Percentiles rank a stretch among this genome's conserved stretches.
Evolutionary conservation across 1,140 invertebrate species (phyloP).

Genomic region (Neomicropteryx cornuta): DNA sequence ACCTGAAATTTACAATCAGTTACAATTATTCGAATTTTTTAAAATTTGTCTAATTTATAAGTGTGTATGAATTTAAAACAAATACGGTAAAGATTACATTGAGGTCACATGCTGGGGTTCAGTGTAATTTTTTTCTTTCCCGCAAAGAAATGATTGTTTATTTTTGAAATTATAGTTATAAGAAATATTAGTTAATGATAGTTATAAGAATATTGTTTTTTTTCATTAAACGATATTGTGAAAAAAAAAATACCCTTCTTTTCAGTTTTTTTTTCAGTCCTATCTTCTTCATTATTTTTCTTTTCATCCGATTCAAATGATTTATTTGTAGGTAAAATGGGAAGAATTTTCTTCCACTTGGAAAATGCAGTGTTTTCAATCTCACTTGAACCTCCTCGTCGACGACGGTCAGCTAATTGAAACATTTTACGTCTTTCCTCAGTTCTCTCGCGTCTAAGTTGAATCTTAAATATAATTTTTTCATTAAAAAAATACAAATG

Average conservation of each 20-base stretch:
- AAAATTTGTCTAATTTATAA: not conserved
- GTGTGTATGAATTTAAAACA: no score
- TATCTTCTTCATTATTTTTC: constrained; percentile 13
- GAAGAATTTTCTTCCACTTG: constrained; percentile 61
- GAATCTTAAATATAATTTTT: constrained; percentile 41
- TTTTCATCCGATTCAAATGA: constrained; percentile 39
- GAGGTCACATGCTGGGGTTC: no score
- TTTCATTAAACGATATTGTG: no score
- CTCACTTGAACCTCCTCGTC: constrained; percentile 41
- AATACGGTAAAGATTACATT: no score
- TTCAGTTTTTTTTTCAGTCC: constrained; percentile 5
- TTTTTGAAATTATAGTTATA: no score
- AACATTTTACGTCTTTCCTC: constrained; percentile 91
- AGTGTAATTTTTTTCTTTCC: no score
- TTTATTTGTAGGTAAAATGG: constrained; percentile 41
- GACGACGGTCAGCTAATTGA: constrained; percentile 62
- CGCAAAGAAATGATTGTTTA: no score
- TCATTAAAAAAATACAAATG: constrained; percentile 12
- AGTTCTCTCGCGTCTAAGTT: constrained; percentile 75
- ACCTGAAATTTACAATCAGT: constrained; percentile 24
- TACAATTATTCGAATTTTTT: constrained; percentile 8
- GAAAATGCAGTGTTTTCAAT: constrained; percentile 47
- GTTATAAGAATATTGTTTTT: not conserved
- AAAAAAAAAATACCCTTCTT: constrained; percentile 4
- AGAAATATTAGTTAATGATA: no score